Conservation (phyloP, 1,140 invertebrate species). For the Leucophenga varia region DNA sequence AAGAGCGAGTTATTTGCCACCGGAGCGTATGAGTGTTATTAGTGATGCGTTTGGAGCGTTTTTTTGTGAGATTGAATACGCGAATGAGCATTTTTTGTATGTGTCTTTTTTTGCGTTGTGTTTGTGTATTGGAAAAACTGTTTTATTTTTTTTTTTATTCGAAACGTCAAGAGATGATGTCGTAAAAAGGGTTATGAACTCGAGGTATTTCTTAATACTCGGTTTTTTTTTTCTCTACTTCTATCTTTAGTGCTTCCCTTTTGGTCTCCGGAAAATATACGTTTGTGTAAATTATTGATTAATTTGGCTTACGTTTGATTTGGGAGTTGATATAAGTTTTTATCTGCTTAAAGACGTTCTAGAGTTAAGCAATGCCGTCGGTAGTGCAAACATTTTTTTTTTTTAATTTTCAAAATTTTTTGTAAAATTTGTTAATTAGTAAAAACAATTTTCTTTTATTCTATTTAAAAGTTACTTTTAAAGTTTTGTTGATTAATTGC, state of each 20-base stretch:
- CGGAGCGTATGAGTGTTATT: constrained; percentile 37
- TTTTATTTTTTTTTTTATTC: background rate
- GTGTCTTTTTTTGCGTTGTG: constrained; percentile 7
- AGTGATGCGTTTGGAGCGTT: constrained; percentile 2
- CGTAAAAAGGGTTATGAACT: constrained; percentile 49
- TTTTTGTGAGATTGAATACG: background rate
- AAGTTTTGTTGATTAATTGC: too few relatives aligned
- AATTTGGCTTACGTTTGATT: constrained; percentile 14
- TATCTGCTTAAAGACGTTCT: too few relatives aligned
- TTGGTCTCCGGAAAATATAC: too few relatives aligned
- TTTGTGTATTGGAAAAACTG: constrained; percentile 26
- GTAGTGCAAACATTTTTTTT: too few relatives aligned
- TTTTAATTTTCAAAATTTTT: too few relatives aligned
- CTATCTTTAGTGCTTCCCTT: constrained; percentile 27
- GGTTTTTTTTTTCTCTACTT: too few relatives aligned
- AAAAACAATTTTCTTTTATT: too few relatives aligned
- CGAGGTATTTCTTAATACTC: constrained; percentile 25
- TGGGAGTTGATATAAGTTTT: too few relatives aligned
- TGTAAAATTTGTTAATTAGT: too few relatives aligned
- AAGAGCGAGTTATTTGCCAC: constrained; percentile 3
- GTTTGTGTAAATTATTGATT: constrained; percentile 44
- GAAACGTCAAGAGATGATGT: constrained; percentile 31
- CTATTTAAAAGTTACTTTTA: too few relatives aligned
- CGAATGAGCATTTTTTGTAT: too few relatives aligned
- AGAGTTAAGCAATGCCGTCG: too few relatives aligned